A percentile compares a stretch with the other conserved stretches of the same genome.
Evolutionary conservation across 1,140 invertebrate genomes (phyloP).

Genomic region (Paracyclopina nana): DNA sequence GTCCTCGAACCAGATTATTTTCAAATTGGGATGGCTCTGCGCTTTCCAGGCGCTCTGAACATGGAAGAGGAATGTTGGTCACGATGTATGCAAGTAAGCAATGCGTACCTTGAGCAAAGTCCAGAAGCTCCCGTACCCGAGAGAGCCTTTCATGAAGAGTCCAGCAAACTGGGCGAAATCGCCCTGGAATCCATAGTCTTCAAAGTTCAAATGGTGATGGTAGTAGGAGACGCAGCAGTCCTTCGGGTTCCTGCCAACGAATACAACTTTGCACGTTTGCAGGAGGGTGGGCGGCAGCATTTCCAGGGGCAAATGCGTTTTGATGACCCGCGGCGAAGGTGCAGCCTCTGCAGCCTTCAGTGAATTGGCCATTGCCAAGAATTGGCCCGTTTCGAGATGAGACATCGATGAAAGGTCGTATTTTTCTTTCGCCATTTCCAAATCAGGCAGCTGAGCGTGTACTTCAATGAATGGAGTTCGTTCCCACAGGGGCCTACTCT

Average conservation of each 20-base stretch:
- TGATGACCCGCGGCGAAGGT: conserved; percentile 26
- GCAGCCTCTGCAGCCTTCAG: conserved; percentile 23
- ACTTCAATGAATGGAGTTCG: background rate
- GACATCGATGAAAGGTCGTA: too few relatives aligned
- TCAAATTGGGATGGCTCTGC: background rate
- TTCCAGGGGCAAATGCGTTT: conserved; percentile 28
- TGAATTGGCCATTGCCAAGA: background rate
- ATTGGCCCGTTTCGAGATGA: too few relatives aligned
- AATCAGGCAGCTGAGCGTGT: background rate
- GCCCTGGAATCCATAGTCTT: conserved; percentile 16
- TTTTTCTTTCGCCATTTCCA: too few relatives aligned
- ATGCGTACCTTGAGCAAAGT: conserved; percentile 17
- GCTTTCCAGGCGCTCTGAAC: background rate
- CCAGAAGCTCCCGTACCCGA: conserved; percentile 16
- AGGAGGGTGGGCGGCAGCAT: conserved; percentile 23
- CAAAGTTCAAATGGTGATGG: conserved; percentile 19
- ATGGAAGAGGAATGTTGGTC: conserved; percentile 19
- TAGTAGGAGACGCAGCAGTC: conserved; percentile 65
- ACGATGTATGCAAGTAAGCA: background rate
- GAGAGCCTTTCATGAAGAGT: conserved; percentile 17
- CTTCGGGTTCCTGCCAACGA: conserved; percentile 75
- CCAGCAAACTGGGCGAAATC: conserved; percentile 18
- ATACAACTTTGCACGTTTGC: conserved; percentile 45
- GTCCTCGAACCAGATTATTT: conserved; percentile 1
- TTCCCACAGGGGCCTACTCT: background rate